Evolutionary conservation across 2,113 vertebrate genomes (phyloP).

Genomic region (Zapornia atra): DNA sequence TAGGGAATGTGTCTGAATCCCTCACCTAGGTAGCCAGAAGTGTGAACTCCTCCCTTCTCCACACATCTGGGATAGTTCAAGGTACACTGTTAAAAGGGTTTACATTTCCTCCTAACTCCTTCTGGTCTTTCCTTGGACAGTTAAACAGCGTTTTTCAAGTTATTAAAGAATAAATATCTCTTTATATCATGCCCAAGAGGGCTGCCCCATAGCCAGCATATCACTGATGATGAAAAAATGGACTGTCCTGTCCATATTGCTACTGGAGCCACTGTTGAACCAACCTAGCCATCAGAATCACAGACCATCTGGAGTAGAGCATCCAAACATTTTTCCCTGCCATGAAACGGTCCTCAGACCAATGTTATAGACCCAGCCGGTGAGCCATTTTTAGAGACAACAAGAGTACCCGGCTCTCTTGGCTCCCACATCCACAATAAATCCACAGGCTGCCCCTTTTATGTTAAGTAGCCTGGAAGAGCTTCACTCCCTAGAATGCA

Average conservation of each 20-base stretch:
- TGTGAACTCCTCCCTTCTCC: background rate
- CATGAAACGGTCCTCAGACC: background rate
- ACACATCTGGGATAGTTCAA: background rate
- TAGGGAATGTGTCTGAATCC: background rate
- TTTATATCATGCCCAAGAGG: background rate
- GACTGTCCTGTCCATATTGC: background rate
- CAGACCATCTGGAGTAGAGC: too few species aligned
- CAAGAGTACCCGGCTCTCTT: background rate
- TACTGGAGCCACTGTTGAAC: background rate
- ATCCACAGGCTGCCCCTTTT: background rate
- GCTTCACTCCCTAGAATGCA: background rate
- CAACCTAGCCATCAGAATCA: background rate
- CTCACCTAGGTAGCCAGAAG: background rate
- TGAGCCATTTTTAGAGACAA: background rate
- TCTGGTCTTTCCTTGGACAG: background rate
- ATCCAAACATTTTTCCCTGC: background rate
- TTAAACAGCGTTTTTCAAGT: background rate
- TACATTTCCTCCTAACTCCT: background rate
- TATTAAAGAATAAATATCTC: background rate
- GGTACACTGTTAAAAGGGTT: background rate
- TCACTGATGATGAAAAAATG: background rate
- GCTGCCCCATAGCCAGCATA: background rate
- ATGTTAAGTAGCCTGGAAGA: background rate
- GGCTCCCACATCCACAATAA: background rate
- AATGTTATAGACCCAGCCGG: fast-evolving